Percentiles rank a stretch among this genome's conserved stretches.
These are phyloP conservation scores for Deilephila porcellus DNA, from an alignment of 2,888 invertebrate genomes.

Conservation along the genomic window DNA sequence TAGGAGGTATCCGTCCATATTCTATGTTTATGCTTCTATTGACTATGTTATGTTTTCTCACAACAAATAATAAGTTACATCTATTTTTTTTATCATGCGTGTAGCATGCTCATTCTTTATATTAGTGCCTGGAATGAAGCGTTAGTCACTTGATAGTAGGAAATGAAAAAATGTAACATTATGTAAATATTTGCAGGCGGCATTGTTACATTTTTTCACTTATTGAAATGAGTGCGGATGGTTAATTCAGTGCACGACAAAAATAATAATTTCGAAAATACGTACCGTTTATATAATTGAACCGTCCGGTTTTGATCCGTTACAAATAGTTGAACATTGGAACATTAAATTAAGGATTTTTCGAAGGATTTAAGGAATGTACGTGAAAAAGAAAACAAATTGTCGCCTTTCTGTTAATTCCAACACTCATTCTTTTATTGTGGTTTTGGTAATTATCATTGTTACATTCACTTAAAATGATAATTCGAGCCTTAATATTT, in stretches of 20 bases:
- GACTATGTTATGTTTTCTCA: slow-evolving; percentile 71
- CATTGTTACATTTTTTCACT: slow-evolving; percentile 58
- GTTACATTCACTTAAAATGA: slow-evolving; percentile 67
- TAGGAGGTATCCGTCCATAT: too few species aligned
- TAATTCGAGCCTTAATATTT: slow-evolving; percentile 78
- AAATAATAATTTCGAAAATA: slow-evolving; percentile 72
- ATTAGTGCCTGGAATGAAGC: slow-evolving; percentile 60
- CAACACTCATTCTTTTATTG: slow-evolving; percentile 85
- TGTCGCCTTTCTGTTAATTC: slow-evolving; percentile 83
- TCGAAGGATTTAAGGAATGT: slow-evolving; percentile 50
- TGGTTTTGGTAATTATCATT: slow-evolving; percentile 75
- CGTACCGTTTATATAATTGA: slow-evolving; percentile 73
- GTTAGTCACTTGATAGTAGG: slow-evolving; percentile 56
- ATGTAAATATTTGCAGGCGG: neutral
- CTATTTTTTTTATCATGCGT: slow-evolving; percentile 55
- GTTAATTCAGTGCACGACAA: slow-evolving; percentile 73
- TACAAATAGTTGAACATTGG: slow-evolving; percentile 30
- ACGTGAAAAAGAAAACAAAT: slow-evolving; percentile 71
- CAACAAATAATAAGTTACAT: slow-evolving; percentile 80
- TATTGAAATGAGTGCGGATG: slow-evolving; percentile 73
- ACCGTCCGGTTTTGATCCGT: slow-evolving; percentile 52
- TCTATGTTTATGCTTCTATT: neutral
- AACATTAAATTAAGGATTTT: slow-evolving; percentile 29
- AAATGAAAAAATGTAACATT: slow-evolving; percentile 54
- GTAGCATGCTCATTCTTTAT: slow-evolving; percentile 64